A percentile compares a stretch with the other conserved stretches of the same genome.
Evolutionary conservation across 2,797 vertebrate genomes (phyloP).

Genomic region (Oreochromis mossambicus): DNA sequence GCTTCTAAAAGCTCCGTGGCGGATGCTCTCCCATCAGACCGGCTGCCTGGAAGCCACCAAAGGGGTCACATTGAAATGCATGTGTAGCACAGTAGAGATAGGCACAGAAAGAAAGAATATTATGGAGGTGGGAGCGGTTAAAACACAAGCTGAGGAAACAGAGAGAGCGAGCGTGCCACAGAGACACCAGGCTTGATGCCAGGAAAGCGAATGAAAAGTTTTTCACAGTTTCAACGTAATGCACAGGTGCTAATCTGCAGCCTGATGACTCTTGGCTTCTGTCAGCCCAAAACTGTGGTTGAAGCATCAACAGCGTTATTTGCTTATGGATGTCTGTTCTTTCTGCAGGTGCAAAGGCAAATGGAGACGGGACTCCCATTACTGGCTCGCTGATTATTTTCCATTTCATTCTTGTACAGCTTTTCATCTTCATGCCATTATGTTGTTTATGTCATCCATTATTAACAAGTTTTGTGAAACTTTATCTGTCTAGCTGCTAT

Average conservation of each 20-base stretch:
- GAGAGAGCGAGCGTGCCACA: not conserved
- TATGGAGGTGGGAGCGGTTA: not conserved
- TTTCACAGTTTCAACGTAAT: slow-evolving; percentile 10
- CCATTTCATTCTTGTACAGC: not conserved
- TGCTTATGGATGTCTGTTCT: slow-evolving; percentile 1
- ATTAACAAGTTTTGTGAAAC: not conserved
- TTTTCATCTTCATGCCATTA: not conserved
- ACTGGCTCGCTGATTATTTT: not conserved
- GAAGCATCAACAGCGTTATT: not conserved
- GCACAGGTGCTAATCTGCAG: slow-evolving; percentile 25
- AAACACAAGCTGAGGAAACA: not conserved
- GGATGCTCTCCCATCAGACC: slow-evolving; percentile 41
- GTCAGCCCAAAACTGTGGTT: not conserved
- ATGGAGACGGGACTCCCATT: not conserved
- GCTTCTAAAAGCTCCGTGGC: slow-evolving; percentile 57
- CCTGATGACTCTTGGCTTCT: not conserved
- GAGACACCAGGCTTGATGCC: not conserved
- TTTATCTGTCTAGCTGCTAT: not conserved
- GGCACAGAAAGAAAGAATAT: not conserved
- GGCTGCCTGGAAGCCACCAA: slow-evolving; percentile 36
- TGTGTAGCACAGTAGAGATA: slow-evolving; percentile 25
- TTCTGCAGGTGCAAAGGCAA: not conserved
- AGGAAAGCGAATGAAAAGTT: slow-evolving; percentile 18
- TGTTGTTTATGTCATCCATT: not conserved
- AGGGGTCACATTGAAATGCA: slow-evolving; percentile 60